Base-by-base conservation (phyloP, 2,113 vertebrate genomes). In the Euleptes europaea region DNA sequence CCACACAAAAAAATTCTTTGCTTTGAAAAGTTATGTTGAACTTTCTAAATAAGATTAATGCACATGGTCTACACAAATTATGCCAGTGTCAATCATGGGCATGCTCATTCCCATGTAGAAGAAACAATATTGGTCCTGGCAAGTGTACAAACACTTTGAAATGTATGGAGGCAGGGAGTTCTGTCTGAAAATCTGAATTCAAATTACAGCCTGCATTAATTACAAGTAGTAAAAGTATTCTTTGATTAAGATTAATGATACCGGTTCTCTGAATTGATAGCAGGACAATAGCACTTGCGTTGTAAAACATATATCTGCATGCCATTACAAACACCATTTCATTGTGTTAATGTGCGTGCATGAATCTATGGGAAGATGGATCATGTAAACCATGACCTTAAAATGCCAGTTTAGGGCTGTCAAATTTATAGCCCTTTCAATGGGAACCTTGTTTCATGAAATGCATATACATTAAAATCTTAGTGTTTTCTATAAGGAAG, bases 21-120 rank as follows among this genome's bases (percentile, higher is more conserved):
- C 88, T 92, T 92, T 93, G 84, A 94, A 93, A 93, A 92, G 35
- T 92, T 92, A 73, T 86, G 81, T 82, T 86, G 92, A 89, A 94
- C 54, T 94, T 93, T 80, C 60, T 92, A 87, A 83, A 82, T 90
- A 94, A 95, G 88, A 89, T 94, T 91, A 93, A 95, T 93, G 88
- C 5, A 19, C 85, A 74, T 80, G 42, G 47, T 89, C 78, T 79
- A 90, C 57, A 88, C 44, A 88, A 91, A 80, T 92, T 93, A 93
- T 78, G 87, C 49, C 72, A 78, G 19, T 91, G 80, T 91, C 88
- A 88, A 79, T 88, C 84, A 91, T 63, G 4, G 28, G 72, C 57
- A 70, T 70, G n/a, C 51, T 86, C 84, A 84, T 88, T 92, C 74
- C 74, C 84, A 1, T 5, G 19, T 87, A 87, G 88, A 54, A 81